Evolutionary conservation across 2,113 vertebrate species (phyloP), one percentile per base, ranked within the genome.

Genomic region (Rhizomys pruinosus): DNA sequence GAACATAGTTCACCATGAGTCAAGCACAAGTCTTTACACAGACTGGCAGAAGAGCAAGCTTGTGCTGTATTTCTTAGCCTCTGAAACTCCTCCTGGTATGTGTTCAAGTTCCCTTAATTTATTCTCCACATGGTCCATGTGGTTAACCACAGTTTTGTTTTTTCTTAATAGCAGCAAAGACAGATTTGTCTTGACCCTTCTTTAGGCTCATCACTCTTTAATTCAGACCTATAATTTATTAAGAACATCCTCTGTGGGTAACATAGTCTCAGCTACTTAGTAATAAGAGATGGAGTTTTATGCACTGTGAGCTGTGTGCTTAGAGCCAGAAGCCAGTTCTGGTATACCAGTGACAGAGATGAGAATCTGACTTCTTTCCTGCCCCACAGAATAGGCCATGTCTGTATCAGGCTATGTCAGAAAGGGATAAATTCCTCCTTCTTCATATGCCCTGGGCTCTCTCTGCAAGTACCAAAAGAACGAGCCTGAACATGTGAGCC

Each of bases 21-120:
- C 80, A 96, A 87, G 32, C 78, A 73, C 7, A 13, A 90, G 32
- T 78, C 79, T 94, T 91, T 81, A 94, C 68, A 90, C 74, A 94
- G 84, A 84, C 69, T 96, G 87, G 89, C 94, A 91, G 63, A 84
- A 91, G 19, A 93, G 52, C 44, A 86, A 91, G 57, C 10, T 25
- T 90, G 71, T 87, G 66, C 69, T 90, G 25, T 9, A 23, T 85
- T 96, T 96, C 63, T 72, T 97, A 89, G 86, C 79, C 76, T 91
- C 92, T 87, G 86, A 96, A 94, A 91, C 86, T 91, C 47, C 59
- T 92, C 78, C 47, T 90, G 59, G 39, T 84, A 84, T 11, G 20
- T 91, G 97, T 92, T 92, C 92, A 94, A 92, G 52, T 91, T 94
- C 87, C 44, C 66, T 84, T 93, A 85, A 96, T 94, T 95, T 95